A percentile compares a stretch with the other conserved stretches of the same genome.
These are phyloP conservation scores for Typhlichthys eigenmanni DNA, from an alignment of 2,797 vertebrate genomes.

Conservation along the genomic window DNA sequence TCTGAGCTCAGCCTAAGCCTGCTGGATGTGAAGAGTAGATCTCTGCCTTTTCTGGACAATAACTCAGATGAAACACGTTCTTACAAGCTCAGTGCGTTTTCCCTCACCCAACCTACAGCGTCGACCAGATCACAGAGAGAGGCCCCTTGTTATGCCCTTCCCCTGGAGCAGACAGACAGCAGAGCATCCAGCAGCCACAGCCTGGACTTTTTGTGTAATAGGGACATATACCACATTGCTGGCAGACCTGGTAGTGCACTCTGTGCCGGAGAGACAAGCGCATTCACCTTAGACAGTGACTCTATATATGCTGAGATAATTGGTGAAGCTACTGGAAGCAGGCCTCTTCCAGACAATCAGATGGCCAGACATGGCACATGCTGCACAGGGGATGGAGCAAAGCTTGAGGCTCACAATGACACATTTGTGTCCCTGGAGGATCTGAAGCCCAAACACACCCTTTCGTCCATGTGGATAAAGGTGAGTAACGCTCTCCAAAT, in stretches of 20 bases:
- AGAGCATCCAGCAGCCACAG: constrained; percentile 42
- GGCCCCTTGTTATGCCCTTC: background rate
- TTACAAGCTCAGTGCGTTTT: constrained; percentile 37
- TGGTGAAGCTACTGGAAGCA: constrained; percentile 12
- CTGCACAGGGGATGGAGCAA: constrained; percentile 13
- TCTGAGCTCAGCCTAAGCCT: constrained; percentile 65
- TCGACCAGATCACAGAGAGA: constrained; percentile 57
- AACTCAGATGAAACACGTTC: constrained; percentile 34
- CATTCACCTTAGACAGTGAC: constrained; percentile 11
- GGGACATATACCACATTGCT: constrained; percentile 66
- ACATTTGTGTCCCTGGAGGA: constrained; percentile 67
- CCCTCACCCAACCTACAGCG: constrained; percentile 53
- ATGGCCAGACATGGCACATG: constrained; percentile 29
- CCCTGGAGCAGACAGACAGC: constrained; percentile 25
- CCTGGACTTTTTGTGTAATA: constrained; percentile 46
- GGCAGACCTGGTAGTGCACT: constrained; percentile 32
- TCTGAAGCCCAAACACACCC: constrained; percentile 57
- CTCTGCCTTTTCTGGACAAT: constrained; percentile 57
- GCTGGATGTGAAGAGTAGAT: constrained; percentile 64
- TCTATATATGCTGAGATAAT: constrained; percentile 62
- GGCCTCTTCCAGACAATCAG: constrained; percentile 31
- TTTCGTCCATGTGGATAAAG: constrained; percentile 65
- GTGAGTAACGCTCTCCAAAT: constrained; percentile 52
- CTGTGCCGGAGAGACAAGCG: constrained; percentile 3
- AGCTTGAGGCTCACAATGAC: constrained; percentile 35